Base-by-base conservation (phyloP, 2,113 vertebrate genomes). In the Hippoglossus stenolepis region DNA sequence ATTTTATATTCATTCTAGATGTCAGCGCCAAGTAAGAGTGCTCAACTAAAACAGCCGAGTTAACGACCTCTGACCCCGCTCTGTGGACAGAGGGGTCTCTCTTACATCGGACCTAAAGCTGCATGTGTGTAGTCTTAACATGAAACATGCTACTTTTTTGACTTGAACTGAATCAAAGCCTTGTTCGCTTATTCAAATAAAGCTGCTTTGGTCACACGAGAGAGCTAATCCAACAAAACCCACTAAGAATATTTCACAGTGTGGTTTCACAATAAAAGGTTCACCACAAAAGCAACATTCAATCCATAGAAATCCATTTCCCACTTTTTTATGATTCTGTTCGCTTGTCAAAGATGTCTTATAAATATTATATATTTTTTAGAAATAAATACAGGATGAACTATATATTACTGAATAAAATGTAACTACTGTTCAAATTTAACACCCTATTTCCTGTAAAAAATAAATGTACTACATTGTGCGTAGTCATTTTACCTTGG, bases 131-230 rank as follows among this genome's bases (percentile, higher is more conserved):
- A 43, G 35, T 54, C 58, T 56, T 59, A 23, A 67, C 38, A 26
- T 74, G 51, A 65, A 88, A 86, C 45, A 68, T 56, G 26, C 24
- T 35, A 35, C 65, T 74, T 18, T 60, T 60, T 23, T 64, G 81
- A 51, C 59, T 49, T 38, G 49, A 71, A 51, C 38, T 83, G 70
- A 87, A 87, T 69, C 58, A 74, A 82, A 83, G 75, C 75, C 21
- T 85, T 89, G 73, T 88, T 88, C 54, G 65, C 15, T 54, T 70
- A 68, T 77, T 80, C 21, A 77, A 75, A 87, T 86, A 81, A 91
- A 85, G 73, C 71, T 21, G 73, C 81, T 88, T 78, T 79, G 66
- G 82, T 91, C 85, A 89, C 86, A 76, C 49, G 56, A 60, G 57
- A 68, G 59, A 59, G 63, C 57, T 90, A 74, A 90, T 89, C 88